A percentile compares a stretch with the other conserved stretches of the same genome.
These are phyloP conservation scores for Sander lucioperca DNA, from an alignment of 2,113 vertebrate genomes.

Conservation along the genomic window DNA sequence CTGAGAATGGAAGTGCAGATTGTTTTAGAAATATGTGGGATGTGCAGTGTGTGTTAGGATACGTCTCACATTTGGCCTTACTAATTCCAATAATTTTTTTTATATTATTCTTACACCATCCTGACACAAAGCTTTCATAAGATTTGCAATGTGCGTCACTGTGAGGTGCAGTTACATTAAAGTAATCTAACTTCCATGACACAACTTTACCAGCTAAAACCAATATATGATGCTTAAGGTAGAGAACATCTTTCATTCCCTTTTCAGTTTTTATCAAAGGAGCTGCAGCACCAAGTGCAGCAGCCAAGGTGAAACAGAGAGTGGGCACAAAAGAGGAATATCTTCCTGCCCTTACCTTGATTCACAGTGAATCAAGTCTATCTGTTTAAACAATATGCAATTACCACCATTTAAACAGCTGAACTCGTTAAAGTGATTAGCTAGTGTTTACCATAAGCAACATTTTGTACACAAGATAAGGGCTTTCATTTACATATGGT, in stretches of 20 bases:
- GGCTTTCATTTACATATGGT: constrained; percentile 82
- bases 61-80: not conserved
- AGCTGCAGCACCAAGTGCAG: constrained; percentile 15
- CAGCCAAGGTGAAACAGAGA: constrained; percentile 60
- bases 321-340: constrained; percentile 36
- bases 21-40: not conserved
- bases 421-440: constrained; percentile 83
- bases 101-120: not conserved
- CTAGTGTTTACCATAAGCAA: constrained; percentile 82
- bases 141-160: constrained; percentile 29
- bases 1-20: not conserved
- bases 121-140: constrained; percentile 37
- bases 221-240: constrained; percentile 35
- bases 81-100: not conserved
- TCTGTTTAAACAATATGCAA: constrained; percentile 80
- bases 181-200: constrained; percentile 39
- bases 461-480: constrained; percentile 85
- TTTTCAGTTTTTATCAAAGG: constrained; percentile 59
- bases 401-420: constrained; percentile 82
- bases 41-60: not conserved
- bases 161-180: constrained; percentile 26
- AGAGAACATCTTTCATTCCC: constrained; percentile 63
- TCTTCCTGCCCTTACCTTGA: constrained; percentile 31
- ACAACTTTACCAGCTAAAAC: constrained; percentile 28
- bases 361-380: constrained; percentile 48